Percentiles rank a stretch among this genome's conserved stretches.
Conservation (phyloP, 2,888 invertebrate genomes). For the Archips xylosteana region DNA sequence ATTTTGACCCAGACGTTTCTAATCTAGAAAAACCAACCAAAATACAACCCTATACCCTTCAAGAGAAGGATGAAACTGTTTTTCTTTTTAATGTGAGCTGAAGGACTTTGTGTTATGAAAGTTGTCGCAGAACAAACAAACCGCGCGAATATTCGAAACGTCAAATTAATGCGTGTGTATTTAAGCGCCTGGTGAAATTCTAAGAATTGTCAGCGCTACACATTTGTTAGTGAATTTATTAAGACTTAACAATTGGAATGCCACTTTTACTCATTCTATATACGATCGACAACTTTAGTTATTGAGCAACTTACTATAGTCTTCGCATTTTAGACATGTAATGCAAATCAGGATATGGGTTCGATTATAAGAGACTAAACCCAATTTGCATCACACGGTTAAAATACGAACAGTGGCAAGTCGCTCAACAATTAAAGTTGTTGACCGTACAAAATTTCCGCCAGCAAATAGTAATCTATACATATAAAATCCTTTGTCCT, state of each 20-base stretch:
- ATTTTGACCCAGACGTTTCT: constrained; percentile 64
- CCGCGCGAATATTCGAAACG: constrained; percentile 63
- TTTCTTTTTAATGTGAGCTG: background rate
- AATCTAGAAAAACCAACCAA: background rate
- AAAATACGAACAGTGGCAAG: too few species aligned
- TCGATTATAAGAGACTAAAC: too few species aligned
- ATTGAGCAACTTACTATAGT: too few species aligned
- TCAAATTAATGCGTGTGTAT: constrained; percentile 53
- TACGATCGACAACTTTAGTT: too few species aligned
- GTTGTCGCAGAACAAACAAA: constrained; percentile 70
- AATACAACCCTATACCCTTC: background rate
- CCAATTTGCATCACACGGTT: too few species aligned
- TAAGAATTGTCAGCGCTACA: constrained; percentile 12
- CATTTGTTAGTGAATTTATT: background rate
- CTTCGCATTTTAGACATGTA: too few species aligned
- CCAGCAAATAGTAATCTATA: too few species aligned
- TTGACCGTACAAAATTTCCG: too few species aligned
- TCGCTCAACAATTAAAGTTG: too few species aligned
- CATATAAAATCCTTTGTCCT: too few species aligned
- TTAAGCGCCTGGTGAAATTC: constrained; percentile 35
- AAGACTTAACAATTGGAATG: background rate
- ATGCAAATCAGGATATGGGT: too few species aligned
- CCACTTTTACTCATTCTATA: too few species aligned
- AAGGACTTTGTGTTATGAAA: background rate
- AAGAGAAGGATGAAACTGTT: background rate